These are phyloP conservation scores for Remorina albescens DNA, from an alignment of 2,797 vertebrate species.

Conservation along the genomic window DNA sequence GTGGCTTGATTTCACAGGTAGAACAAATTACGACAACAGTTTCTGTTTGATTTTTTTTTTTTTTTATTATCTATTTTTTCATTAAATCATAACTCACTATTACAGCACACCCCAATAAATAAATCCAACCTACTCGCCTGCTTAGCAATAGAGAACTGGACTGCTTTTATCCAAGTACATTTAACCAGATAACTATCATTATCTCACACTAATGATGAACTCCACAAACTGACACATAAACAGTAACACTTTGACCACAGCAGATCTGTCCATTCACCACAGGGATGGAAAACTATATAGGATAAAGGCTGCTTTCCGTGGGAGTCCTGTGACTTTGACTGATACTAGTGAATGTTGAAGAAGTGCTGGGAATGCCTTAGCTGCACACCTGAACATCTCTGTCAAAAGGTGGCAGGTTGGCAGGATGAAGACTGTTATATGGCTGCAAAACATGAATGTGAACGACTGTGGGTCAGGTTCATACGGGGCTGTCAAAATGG, in stretches of 20 bases:
- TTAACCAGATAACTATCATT: slow-evolving; percentile 64
- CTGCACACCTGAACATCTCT: slow-evolving; percentile 26
- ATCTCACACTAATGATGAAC: slow-evolving; percentile 74
- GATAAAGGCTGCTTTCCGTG: slow-evolving; percentile 65
- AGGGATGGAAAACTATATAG: slow-evolving; percentile 72
- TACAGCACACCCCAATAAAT: slow-evolving; percentile 64
- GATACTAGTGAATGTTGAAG: slow-evolving; percentile 59
- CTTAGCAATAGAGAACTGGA: slow-evolving; percentile 68
- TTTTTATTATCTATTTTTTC: slow-evolving; percentile 57
- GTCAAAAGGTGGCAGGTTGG: slow-evolving; percentile 31
- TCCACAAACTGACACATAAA: slow-evolving; percentile 65
- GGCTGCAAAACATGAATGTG: slow-evolving; percentile 74
- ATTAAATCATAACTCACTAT: slow-evolving; percentile 58
- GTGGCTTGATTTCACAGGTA: slow-evolving; percentile 80
- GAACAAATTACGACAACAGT: slow-evolving; percentile 82
- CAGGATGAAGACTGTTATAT: slow-evolving; percentile 61
- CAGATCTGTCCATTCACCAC: slow-evolving; percentile 65
- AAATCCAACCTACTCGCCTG: slow-evolving; percentile 62
- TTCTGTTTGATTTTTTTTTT: slow-evolving; percentile 82
- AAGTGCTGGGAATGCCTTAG: slow-evolving; percentile 61
- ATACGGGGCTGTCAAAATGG: slow-evolving; percentile 12
- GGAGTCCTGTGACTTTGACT: slow-evolving; percentile 60
- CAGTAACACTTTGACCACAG: slow-evolving; percentile 60
- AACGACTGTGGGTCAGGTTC: slow-evolving; percentile 59
- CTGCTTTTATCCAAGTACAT: slow-evolving; percentile 61